These are phyloP conservation scores for Haliaeetus leucogaster DNA, from an alignment of 2,113 vertebrate species.

Conservation along the genomic window DNA sequence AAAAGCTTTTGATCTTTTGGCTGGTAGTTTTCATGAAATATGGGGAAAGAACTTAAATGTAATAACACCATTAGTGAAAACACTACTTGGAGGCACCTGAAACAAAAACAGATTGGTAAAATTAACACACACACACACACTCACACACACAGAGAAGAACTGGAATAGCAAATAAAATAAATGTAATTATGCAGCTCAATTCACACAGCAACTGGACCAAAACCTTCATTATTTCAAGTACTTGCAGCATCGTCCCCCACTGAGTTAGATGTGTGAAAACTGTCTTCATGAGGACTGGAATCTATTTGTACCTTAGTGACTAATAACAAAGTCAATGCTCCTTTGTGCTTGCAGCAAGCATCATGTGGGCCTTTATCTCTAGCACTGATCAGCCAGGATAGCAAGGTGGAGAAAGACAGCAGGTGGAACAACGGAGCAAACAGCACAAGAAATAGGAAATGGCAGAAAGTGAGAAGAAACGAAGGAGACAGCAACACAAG, in stretches of 20 bases:
- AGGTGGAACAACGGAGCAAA: background rate
- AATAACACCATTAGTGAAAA: conserved; percentile 63
- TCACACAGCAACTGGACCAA: background rate
- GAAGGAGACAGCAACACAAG: background rate
- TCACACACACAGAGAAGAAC: background rate
- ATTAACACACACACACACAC: background rate
- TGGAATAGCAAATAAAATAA: conserved; percentile 45
- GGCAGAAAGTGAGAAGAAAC: background rate
- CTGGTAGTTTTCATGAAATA: conserved; percentile 72
- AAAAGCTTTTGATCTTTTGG: conserved; percentile 65
- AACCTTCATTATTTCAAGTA: conserved; percentile 42
- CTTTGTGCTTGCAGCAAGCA: background rate
- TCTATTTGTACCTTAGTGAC: background rate
- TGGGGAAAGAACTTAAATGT: conserved; percentile 67
- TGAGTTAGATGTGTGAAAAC: conserved; percentile 5
- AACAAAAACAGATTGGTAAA: conserved; percentile 34
- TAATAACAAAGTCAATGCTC: background rate
- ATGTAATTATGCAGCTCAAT: conserved; percentile 18
- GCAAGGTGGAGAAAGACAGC: background rate
- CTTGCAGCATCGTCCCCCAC: background rate
- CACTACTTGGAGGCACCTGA: conserved; percentile 16
- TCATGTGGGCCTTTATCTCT: background rate
- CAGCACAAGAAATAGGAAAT: conserved; percentile 3
- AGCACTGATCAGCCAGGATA: background rate
- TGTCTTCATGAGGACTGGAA: background rate